Evolutionary conservation across 2,888 invertebrate genomes (phyloP).

Genomic region (Phymatocera aterrima): DNA sequence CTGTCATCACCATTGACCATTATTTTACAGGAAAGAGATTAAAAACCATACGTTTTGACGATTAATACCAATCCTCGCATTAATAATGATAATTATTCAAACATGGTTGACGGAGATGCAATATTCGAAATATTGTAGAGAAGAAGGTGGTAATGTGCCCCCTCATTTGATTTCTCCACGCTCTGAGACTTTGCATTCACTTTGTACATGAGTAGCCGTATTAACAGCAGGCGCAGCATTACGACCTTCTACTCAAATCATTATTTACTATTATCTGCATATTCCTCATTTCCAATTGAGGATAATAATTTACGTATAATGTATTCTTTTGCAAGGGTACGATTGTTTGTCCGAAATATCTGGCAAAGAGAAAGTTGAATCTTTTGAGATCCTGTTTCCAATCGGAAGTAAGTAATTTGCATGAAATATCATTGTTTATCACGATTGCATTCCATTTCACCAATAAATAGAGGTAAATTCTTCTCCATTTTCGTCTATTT

Average conservation of each 20-base stretch:
- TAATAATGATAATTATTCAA: neutral
- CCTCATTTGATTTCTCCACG: no score
- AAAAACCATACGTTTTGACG: neutral
- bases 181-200: no score
- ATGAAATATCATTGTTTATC: constrained; percentile 4
- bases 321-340: constrained; percentile 38
- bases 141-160: no score
- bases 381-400: neutral
- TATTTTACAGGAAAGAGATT: neutral
- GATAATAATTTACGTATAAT: neutral
- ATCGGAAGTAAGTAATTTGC: neutral
- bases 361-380: constrained; percentile 44
- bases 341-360: constrained; percentile 37
- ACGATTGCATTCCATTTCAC: neutral
- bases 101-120: neutral
- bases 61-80: neutral
- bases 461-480: neutral
- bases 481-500: neutral
- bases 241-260: no score
- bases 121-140: neutral
- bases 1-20: neutral
- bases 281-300: constrained; percentile 2
- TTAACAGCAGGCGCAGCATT: no score
- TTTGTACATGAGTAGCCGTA: no score
- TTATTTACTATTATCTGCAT: neutral